Conservation (phyloP, 2,888 invertebrate genomes). For the Leptinotarsa haldemani region DNA sequence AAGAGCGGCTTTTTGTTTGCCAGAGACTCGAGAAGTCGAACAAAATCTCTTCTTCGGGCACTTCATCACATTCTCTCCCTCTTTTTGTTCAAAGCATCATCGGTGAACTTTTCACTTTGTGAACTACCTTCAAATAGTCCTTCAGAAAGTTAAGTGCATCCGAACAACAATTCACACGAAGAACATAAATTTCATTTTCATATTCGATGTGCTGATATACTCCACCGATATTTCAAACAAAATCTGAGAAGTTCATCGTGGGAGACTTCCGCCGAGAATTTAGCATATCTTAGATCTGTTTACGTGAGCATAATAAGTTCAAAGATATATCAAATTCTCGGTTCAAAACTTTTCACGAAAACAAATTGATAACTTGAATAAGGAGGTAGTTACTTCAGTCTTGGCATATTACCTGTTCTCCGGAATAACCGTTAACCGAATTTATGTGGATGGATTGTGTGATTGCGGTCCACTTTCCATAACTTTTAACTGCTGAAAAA, state of each 20-base stretch:
- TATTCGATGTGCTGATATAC: constrained; percentile 18
- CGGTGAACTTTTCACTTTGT: background rate
- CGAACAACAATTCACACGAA: background rate
- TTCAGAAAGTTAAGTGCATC: background rate
- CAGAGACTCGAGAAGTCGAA: background rate
- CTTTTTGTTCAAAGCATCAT: background rate
- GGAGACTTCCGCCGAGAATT: constrained; percentile 30
- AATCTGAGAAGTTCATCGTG: constrained; percentile 23
- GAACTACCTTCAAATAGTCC: background rate
- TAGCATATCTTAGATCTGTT: constrained; percentile 27
- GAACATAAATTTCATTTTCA: constrained; percentile 19
- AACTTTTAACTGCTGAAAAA: background rate
- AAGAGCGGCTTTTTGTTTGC: background rate
- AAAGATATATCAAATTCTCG: constrained; percentile 26
- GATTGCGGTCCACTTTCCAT: background rate
- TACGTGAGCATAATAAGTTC: constrained; percentile 32
- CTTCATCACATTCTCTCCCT: background rate
- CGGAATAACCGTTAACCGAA: background rate
- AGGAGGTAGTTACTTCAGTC: background rate
- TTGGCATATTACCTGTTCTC: background rate
- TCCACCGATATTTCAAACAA: constrained; percentile 23
- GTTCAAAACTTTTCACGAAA: constrained; percentile 20
- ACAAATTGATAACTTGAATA: constrained; percentile 17
- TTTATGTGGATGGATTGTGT: background rate
- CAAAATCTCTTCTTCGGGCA: background rate